Percentiles rank a stretch among this genome's conserved stretches.
These are phyloP conservation scores for Camponotus floridanus DNA, from an alignment of 1,140 invertebrate genomes.

Conservation along the genomic window DNA sequence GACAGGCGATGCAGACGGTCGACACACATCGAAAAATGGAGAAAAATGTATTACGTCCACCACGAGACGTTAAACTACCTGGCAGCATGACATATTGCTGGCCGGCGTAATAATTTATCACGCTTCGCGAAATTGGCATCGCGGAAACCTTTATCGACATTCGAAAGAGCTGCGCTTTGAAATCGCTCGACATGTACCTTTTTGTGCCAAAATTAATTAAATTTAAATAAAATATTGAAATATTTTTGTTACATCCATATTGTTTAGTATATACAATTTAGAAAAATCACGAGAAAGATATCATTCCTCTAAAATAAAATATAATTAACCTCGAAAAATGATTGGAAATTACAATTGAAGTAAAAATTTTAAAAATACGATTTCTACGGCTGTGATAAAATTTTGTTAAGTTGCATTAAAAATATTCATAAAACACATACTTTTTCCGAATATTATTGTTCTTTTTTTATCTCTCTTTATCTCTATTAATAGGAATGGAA, in stretches of 20 bases:
- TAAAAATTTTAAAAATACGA: background rate
- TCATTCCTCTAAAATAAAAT: background rate
- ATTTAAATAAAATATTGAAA: background rate
- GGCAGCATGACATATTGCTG: slow-evolving; percentile 41
- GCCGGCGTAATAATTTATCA: slow-evolving; percentile 47
- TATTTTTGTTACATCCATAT: background rate
- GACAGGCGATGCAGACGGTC: slow-evolving; percentile 31
- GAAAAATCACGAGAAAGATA: background rate
- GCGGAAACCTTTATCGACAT: slow-evolving; percentile 3
- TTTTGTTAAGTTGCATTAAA: too few relatives aligned
- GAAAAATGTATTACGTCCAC: slow-evolving; percentile 56
- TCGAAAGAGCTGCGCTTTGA: background rate
- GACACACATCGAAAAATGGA: slow-evolving; percentile 8
- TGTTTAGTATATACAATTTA: background rate
- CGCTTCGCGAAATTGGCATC: slow-evolving; percentile 32
- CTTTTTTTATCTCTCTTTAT: too few relatives aligned
- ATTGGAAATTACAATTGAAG: background rate
- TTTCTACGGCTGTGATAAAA: background rate
- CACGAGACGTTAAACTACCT: slow-evolving; percentile 48
- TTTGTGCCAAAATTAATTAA: background rate
- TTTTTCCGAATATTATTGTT: too few relatives aligned
- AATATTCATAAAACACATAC: too few relatives aligned
- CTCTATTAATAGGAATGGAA: too few relatives aligned
- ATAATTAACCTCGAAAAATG: background rate
- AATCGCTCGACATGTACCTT: background rate